Percentiles rank a stretch among this genome's conserved stretches.
Conservation (phyloP, 1,140 invertebrate species). For the Formica selysi region DNA sequence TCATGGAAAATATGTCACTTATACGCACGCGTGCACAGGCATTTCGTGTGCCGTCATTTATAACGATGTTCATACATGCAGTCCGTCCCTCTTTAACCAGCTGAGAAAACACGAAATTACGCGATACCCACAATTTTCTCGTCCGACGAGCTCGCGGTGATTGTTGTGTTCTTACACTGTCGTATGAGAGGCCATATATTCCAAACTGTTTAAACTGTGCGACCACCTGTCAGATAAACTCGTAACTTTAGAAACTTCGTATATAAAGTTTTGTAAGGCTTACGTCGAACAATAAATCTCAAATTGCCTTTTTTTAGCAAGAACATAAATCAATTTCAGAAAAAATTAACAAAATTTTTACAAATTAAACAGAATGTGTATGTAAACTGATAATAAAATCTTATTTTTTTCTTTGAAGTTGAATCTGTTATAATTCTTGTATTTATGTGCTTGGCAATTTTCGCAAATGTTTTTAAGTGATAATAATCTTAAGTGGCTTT, state of each 20-base stretch:
- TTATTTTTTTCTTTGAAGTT: neutral
- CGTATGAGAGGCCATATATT: conserved; percentile 22
- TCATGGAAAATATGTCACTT: conserved; percentile 66
- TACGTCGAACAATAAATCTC: conserved; percentile 11
- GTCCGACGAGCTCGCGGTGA: conserved; percentile 29
- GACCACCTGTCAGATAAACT: conserved; percentile 52
- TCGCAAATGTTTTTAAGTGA: neutral
- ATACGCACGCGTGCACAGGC: neutral
- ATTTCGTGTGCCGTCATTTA: neutral
- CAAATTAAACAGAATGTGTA: neutral
- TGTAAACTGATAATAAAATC: conserved; percentile 6
- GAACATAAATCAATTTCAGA: neutral
- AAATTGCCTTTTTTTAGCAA: neutral
- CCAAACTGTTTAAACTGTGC: conserved; percentile 56
- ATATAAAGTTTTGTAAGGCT: conserved; percentile 18
- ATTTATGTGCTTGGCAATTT: neutral
- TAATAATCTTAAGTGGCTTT: neutral
- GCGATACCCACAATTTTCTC: conserved; percentile 49
- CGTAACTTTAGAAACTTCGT: conserved; percentile 33
- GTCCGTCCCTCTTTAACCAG: conserved; percentile 35
- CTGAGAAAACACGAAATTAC: conserved; percentile 62
- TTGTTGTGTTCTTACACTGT: conserved; percentile 15
- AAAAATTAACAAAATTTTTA: neutral
- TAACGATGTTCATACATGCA: neutral
- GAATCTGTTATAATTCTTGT: neutral